Evolutionary conservation across 2,113 vertebrate genomes (phyloP).

Genomic region (Nothoprocta pentlandii): DNA sequence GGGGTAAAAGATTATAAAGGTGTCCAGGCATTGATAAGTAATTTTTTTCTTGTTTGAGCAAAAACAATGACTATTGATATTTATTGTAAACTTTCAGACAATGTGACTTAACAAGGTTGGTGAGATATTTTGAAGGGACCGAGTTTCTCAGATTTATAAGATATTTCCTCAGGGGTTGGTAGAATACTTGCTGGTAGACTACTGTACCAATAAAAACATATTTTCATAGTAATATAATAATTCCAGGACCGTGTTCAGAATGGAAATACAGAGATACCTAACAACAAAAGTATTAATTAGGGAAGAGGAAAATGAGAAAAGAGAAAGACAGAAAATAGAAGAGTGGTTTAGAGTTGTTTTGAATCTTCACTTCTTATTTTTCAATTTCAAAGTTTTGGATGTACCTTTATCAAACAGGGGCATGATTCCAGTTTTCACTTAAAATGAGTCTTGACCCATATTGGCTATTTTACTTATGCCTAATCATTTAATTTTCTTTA

Average conservation of each 20-base stretch:
- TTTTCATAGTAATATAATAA: not conserved
- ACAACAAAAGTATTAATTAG: not conserved
- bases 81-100: not conserved
- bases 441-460: not conserved
- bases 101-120: not conserved
- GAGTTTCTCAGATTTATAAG: not conserved
- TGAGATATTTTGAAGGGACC: not conserved
- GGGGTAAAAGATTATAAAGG: not conserved
- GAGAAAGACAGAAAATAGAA: not conserved
- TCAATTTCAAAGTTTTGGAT: not conserved
- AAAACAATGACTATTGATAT: not conserved
- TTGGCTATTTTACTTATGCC: not conserved
- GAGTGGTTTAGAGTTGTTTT: not conserved
- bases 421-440: not conserved
- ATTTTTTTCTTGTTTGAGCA: not conserved
- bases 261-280: not conserved
- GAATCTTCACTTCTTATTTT: not conserved
- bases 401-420: not conserved
- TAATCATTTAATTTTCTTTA: not conserved
- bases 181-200: not conserved
- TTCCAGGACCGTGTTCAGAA: not conserved
- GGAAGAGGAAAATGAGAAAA: not conserved
- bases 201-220: not conserved
- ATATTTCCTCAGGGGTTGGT: not conserved
- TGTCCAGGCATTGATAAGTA: not conserved